Base-by-base conservation (phyloP, 1,140 invertebrate species). In the Drosophila asahinai region DNA sequence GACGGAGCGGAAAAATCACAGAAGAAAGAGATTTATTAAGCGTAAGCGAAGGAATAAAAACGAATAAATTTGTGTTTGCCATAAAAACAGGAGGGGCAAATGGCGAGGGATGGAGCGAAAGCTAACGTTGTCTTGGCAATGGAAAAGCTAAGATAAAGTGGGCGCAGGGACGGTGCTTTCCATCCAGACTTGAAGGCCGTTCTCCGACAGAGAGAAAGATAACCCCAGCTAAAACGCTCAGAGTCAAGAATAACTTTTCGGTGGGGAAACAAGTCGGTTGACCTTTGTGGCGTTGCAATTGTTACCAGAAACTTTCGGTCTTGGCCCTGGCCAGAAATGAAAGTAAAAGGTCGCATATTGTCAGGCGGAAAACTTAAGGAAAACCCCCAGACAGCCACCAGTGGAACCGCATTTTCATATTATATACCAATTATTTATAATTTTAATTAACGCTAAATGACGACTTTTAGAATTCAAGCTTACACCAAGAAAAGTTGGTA, bases 41-140 rank as follows among this genome's bases (percentile, higher is more conserved):
- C 75, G 54, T 67, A 66, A 75, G 75, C 55, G 52, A 52, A 38
- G 14, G 27, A 74, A 64, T 43, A 58, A 71, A 81, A 78, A 65
- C 74, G 62, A 77, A 79, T 77, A 86, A 81, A 79, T 81, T 78
- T 77, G 72, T 65, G 61, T 81, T 81, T 81, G 66, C 63, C 57
- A 77, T 77, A 67, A 75, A 75, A 57, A n/a, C 43, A n/a, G 19
- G 43, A 33, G 12, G 42, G 22, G n/a, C 30, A 27, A 51, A n/a
- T 15, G 25, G 47, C 3, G 51, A 3, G 33, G 15, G 55, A 22
- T 19, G 54, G 9, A 14, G 0, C 25, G 40, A 17, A 33, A 36
- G 33, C 19, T 19, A 51, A 27, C 30, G 57, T 77, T 62, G 75
- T 58, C 64, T 68, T 78, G 75, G 75, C 75, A 77, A 70, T 78